These are phyloP conservation scores for Andrena bucephala DNA, from an alignment of 2,888 invertebrate genomes.

Conservation along the genomic window DNA sequence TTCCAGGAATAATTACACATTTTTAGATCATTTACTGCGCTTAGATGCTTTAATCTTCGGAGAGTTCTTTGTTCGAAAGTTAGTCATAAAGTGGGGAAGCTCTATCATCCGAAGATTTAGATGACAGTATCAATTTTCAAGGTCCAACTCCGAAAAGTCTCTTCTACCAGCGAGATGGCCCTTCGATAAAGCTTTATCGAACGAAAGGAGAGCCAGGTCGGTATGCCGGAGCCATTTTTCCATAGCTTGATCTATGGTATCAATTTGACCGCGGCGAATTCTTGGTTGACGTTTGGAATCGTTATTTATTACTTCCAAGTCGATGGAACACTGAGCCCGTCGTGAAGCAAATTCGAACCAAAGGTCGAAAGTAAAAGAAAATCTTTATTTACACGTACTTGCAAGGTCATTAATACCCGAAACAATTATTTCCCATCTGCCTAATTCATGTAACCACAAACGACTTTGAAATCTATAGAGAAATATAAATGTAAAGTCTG, in stretches of 20 bases:
- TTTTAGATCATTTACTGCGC: neutral
- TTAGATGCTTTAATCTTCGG: neutral
- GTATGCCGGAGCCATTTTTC: constrained; percentile 75
- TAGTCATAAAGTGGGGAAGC: constrained; percentile 14
- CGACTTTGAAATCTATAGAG: neutral
- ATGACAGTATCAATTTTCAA: constrained; percentile 69
- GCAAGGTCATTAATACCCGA: neutral
- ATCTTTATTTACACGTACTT: constrained; percentile 3
- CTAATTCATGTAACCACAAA: neutral
- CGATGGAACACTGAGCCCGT: constrained; percentile 67
- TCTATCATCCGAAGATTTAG: constrained; percentile 64
- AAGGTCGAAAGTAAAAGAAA: constrained; percentile 43
- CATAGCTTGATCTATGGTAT: constrained; percentile 80
- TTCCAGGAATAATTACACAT: no score
- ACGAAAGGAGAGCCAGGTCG: constrained; percentile 59
- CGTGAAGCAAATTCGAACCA: constrained; percentile 72
- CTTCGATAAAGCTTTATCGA: constrained; percentile 70
- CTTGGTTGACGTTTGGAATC: constrained; percentile 79
- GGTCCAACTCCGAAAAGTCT: constrained; percentile 53
- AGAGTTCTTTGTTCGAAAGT: neutral
- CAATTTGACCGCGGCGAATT: constrained; percentile 81
- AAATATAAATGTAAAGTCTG: no score
- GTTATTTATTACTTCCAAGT: constrained; percentile 80
- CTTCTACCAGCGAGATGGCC: constrained; percentile 50
- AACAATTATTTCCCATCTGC: neutral